Evolutionary conservation across 2,113 vertebrate genomes (phyloP), one percentile per base, ranked within the genome.

Genomic region (Ptilonorhynchus violaceus): DNA sequence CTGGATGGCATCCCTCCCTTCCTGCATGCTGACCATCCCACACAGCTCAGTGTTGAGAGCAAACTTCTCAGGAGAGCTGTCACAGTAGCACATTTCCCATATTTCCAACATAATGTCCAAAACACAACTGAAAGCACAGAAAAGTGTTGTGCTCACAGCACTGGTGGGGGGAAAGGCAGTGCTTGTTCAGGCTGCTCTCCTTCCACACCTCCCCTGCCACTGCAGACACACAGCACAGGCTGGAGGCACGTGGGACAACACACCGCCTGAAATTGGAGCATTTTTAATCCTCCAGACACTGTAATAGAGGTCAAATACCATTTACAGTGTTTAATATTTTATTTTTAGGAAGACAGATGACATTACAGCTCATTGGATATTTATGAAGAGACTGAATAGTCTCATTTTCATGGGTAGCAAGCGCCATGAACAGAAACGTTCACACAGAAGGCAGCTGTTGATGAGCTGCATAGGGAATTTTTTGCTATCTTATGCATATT

Each of bases 321-420:
- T 94, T 96, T 95, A 93, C 70, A 86, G 67, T 44, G 33, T 88
- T 97, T 68, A 94, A 97, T 95, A 97, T 95, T 96, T 96, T 92
- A 96, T 92, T 96, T 96, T 96, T 79, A 83, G 78, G 93, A 88
- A 94, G 90, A 97, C 74, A 67, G 92, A 96, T 96, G 88, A 56
- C 93, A 89, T 83, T 96, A 84, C 25, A 89, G 59, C 53, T 95
- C 75, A 88, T 94, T 70, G 94, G 93, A 91, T 96, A 95, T 97
- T 96, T 94, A 96, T 84, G 82, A 92, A 70, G 70, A 84, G 68
- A 91, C 33, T 13, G 52, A 84, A 41, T 13, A 82, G 50, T 92
- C 76, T 92, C 88, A 83, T 94, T 96, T 92, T 89, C 91, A 25
- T 6, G 75, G 75, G 59, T 21, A 88, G 52, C 6, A 5, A 63